Percentiles rank a stretch among this genome's conserved stretches.
Conservation (phyloP, 2,113 vertebrate species). For the Edolisoma coerulescens region DNA sequence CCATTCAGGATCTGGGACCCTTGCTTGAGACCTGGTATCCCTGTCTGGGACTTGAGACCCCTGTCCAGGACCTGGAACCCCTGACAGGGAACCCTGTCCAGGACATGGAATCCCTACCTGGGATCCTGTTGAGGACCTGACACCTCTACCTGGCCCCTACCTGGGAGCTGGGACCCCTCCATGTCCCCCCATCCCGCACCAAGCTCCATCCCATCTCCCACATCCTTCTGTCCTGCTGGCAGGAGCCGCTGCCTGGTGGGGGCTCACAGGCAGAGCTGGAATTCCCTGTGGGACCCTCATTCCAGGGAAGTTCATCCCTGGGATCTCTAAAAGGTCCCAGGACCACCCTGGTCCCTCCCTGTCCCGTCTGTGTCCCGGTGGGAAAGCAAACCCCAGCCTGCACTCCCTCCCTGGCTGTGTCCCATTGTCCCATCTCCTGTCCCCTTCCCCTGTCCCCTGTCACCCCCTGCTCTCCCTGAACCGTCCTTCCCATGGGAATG, state of each 20-base stretch:
- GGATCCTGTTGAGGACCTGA: background rate
- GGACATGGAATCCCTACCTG: background rate
- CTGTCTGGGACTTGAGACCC: background rate
- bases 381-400: background rate
- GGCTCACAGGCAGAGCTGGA: background rate
- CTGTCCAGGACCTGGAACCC: background rate
- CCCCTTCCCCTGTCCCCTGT: background rate
- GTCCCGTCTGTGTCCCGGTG: background rate
- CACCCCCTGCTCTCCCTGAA: background rate
- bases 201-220: background rate
- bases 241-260: background rate
- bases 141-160: background rate
- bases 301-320: background rate
- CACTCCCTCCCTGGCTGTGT: background rate
- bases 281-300: background rate
- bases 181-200: background rate
- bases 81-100: background rate
- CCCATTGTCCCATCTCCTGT: background rate
- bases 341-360: background rate
- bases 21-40: background rate
- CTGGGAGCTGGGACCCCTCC: background rate
- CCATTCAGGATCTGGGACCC: too few relatives aligned
- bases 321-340: background rate
- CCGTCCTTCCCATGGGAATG: accelerated
- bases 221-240: background rate